Evolutionary conservation across 35 echinoderm and acorn worm species (phyloP), one percentile per base, ranked within the genome.

Genomic region (Anneissia japonica): DNA sequence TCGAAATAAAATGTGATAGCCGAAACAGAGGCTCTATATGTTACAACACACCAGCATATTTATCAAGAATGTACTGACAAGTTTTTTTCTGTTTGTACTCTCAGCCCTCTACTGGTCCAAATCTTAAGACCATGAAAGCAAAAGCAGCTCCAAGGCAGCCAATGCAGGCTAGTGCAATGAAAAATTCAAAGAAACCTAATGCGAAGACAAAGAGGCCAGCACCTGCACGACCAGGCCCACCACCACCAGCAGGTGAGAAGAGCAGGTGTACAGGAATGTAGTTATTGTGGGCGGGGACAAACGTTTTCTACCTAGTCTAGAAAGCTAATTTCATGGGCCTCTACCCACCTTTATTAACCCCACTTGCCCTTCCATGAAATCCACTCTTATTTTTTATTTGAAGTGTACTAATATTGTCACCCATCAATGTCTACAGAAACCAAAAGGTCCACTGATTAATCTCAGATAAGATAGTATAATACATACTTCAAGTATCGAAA

Each of bases 181-280:
- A 64, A 64, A 14, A 55, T 85, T 34, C 72, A 73, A 36, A 73
- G 83, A 16, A 75, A 77, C 79, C 90, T 21, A 1, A 36, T 38
- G 34, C 46, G 34, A 38, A 73, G 78, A 26, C 74, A 38, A 40
- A 91, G 34, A 56, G 46, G 0, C 41, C 86, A 31, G 34, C 89
- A 41, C 79, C 84, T 46, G 39, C 85, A 30, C 78, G 87, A 31
- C 84, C 84, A 31, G 80, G 87, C 34, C 77, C 46, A 26, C 55
- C 81, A n/a, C 0, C 80, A 87, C 46, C 90, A 84, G 23, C 86
- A 87, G 80, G 31, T 84, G 23, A 85, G 75, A 38, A 36, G 35
- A 36, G 35, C 84, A 31, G 45, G 55, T 85, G n/a, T 55, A 76
- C 84, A 55, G 23, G 46, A 73, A 17, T 38, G 46, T 35, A 43